phyloP scores from a whole-genome alignment of 2,888 invertebrate species.

The Mesopsocus fuscifrons region DNA sequence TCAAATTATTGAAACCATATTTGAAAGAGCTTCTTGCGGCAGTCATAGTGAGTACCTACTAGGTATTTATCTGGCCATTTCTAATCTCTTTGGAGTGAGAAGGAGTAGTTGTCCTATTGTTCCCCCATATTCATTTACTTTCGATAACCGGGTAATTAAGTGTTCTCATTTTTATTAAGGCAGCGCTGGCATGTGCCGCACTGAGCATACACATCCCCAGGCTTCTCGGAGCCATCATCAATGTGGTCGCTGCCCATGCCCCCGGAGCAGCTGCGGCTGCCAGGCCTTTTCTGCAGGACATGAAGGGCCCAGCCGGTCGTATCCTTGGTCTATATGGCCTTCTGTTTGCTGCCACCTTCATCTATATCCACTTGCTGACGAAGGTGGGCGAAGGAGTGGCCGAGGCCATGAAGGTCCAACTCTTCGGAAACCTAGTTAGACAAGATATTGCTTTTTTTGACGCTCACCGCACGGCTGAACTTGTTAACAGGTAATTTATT shows the following conservation, averaged over 20 bases:
- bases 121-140: neutral
- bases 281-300: slow-evolving; percentile 34
- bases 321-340: slow-evolving; percentile 46
- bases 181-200: slow-evolving; percentile 68
- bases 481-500: slow-evolving; percentile 61
- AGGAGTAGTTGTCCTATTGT: too few relatives aligned
- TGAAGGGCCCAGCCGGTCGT: slow-evolving; percentile 44
- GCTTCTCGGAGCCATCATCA: slow-evolving; percentile 62
- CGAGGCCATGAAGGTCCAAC: slow-evolving; percentile 52
- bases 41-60: slow-evolving; percentile 59
- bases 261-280: slow-evolving; percentile 26
- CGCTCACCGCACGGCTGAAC: slow-evolving; percentile 73
- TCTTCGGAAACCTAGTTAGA: slow-evolving; percentile 63
- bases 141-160: neutral
- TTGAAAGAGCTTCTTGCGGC: slow-evolving; percentile 57
- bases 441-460: slow-evolving; percentile 90
- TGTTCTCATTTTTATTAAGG: slow-evolving; percentile 34
- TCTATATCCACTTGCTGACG: slow-evolving; percentile 73
- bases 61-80: too few relatives aligned
- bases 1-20: slow-evolving; percentile 54
- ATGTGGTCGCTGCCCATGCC: slow-evolving; percentile 39
- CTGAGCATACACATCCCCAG: slow-evolving; percentile 81
- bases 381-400: slow-evolving; percentile 81
- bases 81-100: too few relatives aligned
- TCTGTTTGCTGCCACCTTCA: slow-evolving; percentile 70